Evolutionary conservation across 2,797 vertebrate genomes (phyloP).

Genomic region (Danio tinwini): DNA sequence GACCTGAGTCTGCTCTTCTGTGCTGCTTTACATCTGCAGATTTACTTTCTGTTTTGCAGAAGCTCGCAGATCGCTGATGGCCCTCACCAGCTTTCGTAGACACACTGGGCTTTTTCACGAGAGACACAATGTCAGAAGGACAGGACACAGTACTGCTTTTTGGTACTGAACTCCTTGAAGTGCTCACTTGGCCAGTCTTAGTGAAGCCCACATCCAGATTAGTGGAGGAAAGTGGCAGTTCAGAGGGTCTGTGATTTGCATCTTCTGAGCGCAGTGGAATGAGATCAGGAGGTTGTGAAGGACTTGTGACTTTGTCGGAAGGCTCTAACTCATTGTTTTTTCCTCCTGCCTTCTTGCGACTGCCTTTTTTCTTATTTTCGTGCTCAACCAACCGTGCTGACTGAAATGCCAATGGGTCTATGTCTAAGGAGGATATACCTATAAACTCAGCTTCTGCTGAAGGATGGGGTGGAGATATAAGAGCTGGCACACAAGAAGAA

Average conservation of each 20-base stretch:
- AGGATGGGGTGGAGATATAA: constrained; percentile 75
- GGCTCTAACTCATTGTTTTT: constrained; percentile 85
- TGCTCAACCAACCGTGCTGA: constrained; percentile 70
- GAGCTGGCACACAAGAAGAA: constrained; percentile 81
- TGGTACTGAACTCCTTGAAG: constrained; percentile 27
- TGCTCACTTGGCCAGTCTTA: constrained; percentile 25
- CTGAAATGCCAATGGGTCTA: constrained; percentile 96
- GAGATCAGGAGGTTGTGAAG: constrained; percentile 83
- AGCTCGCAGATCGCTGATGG: constrained; percentile 69
- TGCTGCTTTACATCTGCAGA: constrained; percentile 70
- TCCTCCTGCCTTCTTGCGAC: constrained; percentile 79
- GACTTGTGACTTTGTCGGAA: constrained; percentile 82
- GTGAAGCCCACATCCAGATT: constrained; percentile 20
- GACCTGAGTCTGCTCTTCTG: constrained; percentile 55
- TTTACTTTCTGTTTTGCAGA: constrained; percentile 63
- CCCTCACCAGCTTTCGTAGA: constrained; percentile 72
- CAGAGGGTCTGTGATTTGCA: constrained; percentile 39
- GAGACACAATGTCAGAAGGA: constrained; percentile 39
- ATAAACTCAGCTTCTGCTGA: constrained; percentile 74
- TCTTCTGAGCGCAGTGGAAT: constrained; percentile 74
- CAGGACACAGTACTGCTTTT: constrained; percentile 40
- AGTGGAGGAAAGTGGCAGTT: constrained; percentile 13
- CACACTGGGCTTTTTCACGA: constrained; percentile 64
- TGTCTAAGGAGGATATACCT: constrained; percentile 88
- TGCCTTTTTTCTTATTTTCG: constrained; percentile 71